phyloP scores from a whole-genome alignment of 1,140 invertebrate genomes.

The Lineus longissimus region DNA sequence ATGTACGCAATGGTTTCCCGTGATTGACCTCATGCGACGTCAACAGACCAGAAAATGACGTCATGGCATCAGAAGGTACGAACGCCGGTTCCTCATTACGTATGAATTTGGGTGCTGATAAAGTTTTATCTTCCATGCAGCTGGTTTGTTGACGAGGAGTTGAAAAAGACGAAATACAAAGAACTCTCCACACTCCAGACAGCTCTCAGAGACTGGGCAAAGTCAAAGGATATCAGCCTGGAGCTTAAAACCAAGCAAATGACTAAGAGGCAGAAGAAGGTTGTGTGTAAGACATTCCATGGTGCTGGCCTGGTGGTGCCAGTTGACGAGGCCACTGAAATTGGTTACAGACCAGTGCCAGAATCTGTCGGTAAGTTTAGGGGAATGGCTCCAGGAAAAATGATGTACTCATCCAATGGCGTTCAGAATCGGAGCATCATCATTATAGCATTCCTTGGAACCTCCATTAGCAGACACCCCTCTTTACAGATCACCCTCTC shows the following conservation, averaged over 20 bases:
- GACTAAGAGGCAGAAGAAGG: constrained; percentile 63
- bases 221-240: constrained; percentile 63
- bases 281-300: constrained; percentile 77
- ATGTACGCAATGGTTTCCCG: too few species aligned
- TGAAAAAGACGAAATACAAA: constrained; percentile 29
- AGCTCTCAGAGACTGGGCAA: constrained; percentile 64
- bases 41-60: too few species aligned
- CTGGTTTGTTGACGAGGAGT: constrained; percentile 28
- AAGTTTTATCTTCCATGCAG: constrained; percentile 24
- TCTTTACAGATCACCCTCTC: too few species aligned
- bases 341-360: constrained; percentile 75
- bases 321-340: constrained; percentile 64
- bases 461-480: too few species aligned
- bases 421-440: neutral
- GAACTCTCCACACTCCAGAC: constrained; percentile 56
- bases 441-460: neutral
- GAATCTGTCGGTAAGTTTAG: constrained; percentile 66
- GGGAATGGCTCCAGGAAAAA: too few species aligned
- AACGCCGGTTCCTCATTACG: too few species aligned
- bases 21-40: too few species aligned
- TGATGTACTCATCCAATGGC: neutral
- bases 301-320: constrained; percentile 85
- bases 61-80: too few species aligned
- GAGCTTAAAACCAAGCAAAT: constrained; percentile 61
- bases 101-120: too few species aligned